Evolutionary conservation across 2,888 invertebrate species (phyloP).

Genomic region (Synanthedon tipuliformis): DNA sequence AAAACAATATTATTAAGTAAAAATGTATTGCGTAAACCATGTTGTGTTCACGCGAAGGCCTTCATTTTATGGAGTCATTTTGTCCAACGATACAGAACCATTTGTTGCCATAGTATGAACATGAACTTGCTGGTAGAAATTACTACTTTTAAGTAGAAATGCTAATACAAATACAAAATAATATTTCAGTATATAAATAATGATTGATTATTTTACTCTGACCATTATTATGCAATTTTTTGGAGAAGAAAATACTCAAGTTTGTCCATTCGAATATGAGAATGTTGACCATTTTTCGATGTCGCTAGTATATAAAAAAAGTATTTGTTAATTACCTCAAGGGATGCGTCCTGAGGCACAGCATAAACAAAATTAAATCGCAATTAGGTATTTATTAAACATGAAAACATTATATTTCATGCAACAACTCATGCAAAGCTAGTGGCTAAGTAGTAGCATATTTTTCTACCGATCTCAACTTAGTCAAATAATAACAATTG

Average conservation of each 20-base stretch:
- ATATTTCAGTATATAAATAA: not conserved
- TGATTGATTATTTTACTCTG: not conserved
- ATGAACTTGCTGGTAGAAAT: no score
- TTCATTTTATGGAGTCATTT: no score
- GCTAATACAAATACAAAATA: not conserved
- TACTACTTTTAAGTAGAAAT: no score
- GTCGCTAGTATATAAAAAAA: not conserved
- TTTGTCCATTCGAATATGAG: no score
- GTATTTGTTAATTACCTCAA: conserved; percentile 42
- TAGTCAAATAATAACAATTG: no score
- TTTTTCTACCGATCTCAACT: no score
- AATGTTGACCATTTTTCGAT: not conserved
- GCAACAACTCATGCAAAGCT: conserved; percentile 5
- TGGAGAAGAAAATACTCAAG: no score
- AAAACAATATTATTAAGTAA: not conserved
- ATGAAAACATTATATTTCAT: not conserved
- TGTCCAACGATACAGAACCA: no score
- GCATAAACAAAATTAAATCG: conserved; percentile 20
- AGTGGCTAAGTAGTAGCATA: not conserved
- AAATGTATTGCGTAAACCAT: no score
- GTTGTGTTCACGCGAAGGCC: no score
- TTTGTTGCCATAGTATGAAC: no score
- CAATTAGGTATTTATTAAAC: no score
- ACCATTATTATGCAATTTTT: not conserved
- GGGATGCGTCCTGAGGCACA: conserved; percentile 52